Evolutionary conservation across 2,888 invertebrate species (phyloP), one percentile per base, ranked within the genome.

Genomic region (Eupeodes latifasciatus): DNA sequence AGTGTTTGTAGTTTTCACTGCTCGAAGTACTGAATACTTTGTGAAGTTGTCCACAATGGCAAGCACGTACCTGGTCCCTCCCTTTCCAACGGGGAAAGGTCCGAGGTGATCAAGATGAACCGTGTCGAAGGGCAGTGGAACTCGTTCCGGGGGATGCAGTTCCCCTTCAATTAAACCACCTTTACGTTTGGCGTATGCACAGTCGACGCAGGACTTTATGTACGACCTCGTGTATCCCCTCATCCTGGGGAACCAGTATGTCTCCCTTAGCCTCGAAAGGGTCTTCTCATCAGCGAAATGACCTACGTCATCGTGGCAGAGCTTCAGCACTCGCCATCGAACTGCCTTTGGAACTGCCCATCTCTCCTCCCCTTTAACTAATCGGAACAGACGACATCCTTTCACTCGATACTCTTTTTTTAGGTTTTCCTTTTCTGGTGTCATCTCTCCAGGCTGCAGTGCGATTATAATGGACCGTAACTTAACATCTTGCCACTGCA

Each of bases 21-120:
- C 27, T 27, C 27, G 27, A 27, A 27, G 27, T 27, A 27, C 27
- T 27, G 27, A 27, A 27, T 27, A 27, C 27, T 27, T 27, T 27
- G 27, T 27, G 27, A 27, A 27, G 27, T 27, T 27, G 27, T 27
- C 27, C 27, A 27, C 27, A 27, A 27, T 27, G 27, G 27, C 27
- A 27, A 27, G 27, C 27, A 88, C 47, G 11, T 47, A 47, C 11
- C 47, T 47, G 47, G 47, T 47, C 55, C 19, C 27, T 27, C 55
- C 55, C 16, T 55, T 55, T 55, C 55, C 55, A 9, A 55, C 3
- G 19, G 55, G 10, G 16, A 55, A 55, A 7, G 55, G 16, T 9
- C 55, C 19, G 3, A 19, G 55, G 10, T 55, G 55, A 27, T 27
- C 27, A 1, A 27, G 27, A 3, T 27, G 27, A 27, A 27, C 27